These are phyloP conservation scores for Larimichthys crocea DNA, from an alignment of 2,113 vertebrate species.

Conservation along the genomic window DNA sequence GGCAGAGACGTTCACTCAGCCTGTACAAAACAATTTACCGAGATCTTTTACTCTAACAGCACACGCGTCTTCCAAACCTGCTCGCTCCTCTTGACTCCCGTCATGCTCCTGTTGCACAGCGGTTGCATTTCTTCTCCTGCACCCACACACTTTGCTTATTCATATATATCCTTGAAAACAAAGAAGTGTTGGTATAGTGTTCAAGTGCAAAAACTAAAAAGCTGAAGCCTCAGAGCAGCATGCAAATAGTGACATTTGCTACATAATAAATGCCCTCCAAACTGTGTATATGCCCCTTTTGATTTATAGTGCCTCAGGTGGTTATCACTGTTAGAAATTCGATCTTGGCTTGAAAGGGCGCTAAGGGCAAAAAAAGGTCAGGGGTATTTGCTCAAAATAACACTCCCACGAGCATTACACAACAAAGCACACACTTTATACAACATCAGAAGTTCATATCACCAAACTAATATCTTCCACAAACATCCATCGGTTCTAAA, in stretches of 20 bases:
- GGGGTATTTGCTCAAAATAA: slow-evolving; percentile 60
- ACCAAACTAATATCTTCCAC: not conserved
- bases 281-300: slow-evolving; percentile 47
- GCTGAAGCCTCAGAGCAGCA: slow-evolving; percentile 16
- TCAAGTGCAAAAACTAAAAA: slow-evolving; percentile 14
- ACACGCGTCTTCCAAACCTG: not conserved
- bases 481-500: slow-evolving; percentile 15
- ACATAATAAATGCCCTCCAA: slow-evolving; percentile 50
- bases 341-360: slow-evolving; percentile 63
- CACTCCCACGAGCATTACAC: slow-evolving; percentile 4
- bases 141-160: not conserved
- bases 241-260: slow-evolving; percentile 70
- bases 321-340: slow-evolving; percentile 53
- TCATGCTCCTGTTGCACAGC: not conserved
- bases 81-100: not conserved
- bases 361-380: slow-evolving; percentile 56
- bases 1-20: not conserved
- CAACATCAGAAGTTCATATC: slow-evolving; percentile 1
- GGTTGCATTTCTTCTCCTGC: not conserved
- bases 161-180: not conserved
- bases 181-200: not conserved
- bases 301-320: slow-evolving; percentile 57
- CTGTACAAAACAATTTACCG: not conserved
- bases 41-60: not conserved
- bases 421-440: not conserved